Percentiles rank a stretch among this genome's conserved stretches.
These are phyloP conservation scores for Limanda limanda DNA, from an alignment of 2,113 vertebrate species.

Conservation along the genomic window DNA sequence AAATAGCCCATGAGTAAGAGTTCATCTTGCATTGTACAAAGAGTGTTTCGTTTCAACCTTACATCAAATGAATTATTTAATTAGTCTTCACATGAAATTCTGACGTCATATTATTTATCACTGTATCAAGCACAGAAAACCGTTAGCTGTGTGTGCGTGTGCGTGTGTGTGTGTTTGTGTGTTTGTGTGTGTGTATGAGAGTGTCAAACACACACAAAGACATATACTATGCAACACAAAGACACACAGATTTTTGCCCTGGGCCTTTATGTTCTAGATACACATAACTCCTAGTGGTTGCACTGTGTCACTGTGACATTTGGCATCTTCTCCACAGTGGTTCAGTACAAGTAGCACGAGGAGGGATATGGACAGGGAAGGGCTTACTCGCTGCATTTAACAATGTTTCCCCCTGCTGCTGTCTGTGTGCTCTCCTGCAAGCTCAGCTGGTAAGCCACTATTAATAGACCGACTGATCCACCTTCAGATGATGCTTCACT, in stretches of 20 bases:
- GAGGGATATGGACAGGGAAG: conserved; percentile 16
- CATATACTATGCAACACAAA: neutral
- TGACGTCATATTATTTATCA: no score
- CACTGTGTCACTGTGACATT: conserved; percentile 30
- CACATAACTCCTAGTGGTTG: no score
- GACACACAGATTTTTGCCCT: neutral
- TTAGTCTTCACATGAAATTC: no score
- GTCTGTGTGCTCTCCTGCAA: conserved; percentile 42
- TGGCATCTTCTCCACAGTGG: conserved; percentile 26
- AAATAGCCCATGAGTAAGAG: no score
- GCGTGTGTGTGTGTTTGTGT: no score
- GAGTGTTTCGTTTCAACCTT: no score
- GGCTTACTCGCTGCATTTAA: conserved; percentile 57
- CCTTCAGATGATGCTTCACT: conserved; percentile 40
- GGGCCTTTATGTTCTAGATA: no score
- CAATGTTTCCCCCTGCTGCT: conserved; percentile 41
- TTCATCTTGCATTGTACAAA: no score
- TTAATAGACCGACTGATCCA: conserved; percentile 60
- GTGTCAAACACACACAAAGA: neutral
- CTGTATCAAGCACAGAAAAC: no score
- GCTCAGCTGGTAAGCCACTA: conserved; percentile 63
- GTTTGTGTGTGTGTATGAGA: no score
- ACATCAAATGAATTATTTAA: no score
- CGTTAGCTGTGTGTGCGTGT: no score
- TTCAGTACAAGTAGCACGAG: neutral